Base-by-base conservation (phyloP, 2,797 vertebrate species). In the Sebastolobus altivelis region DNA sequence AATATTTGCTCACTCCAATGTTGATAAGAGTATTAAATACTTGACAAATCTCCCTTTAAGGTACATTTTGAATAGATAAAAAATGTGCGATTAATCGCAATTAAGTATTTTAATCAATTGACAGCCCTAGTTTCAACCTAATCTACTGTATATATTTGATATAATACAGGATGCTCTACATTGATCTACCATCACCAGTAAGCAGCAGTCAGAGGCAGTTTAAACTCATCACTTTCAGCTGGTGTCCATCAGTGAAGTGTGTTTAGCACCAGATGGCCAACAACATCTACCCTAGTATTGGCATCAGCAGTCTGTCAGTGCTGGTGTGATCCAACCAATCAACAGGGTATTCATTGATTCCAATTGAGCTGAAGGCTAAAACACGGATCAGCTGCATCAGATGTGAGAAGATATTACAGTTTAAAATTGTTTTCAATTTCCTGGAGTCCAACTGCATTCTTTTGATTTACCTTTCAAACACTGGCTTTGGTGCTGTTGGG, bases 261-360 rank as follows among this genome's bases (percentile, higher is more conserved):
- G 62, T 38, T 68, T 59, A 77, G 55, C 1, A 46, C 38, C 72
- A 82, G 72, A 76, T 67, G 71, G 68, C 20, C 37, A 14, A 46
- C 4, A 27, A 40, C 55, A 68, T 66, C 55, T 25, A 40, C 40
- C 40, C 40, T 43, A 46, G 54, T 56, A 75, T 70, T 59, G 54
- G 52, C 60, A 69, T 65, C 69, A 66, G 31, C 66, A 14, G 35
- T 40, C 55, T 27, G 35, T 2, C 49, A 11, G 18, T 8, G 14
- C 63, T 80, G 54, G 13, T 66, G 16, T 61, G 27, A 62, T 31
- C 46, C 69, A 70, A 20, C 43, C 62, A 72, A 61, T 81, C 61
- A 71, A 49, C 77, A 65, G 31, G 3, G 0, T 65, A 76, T 78
- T 46, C 70, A 79, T 76, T 25, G 3, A 60, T 86, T 82, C 56